Evolutionary conservation across 2,888 invertebrate genomes (phyloP).

Genomic region (Cosmopolites sordidus): DNA sequence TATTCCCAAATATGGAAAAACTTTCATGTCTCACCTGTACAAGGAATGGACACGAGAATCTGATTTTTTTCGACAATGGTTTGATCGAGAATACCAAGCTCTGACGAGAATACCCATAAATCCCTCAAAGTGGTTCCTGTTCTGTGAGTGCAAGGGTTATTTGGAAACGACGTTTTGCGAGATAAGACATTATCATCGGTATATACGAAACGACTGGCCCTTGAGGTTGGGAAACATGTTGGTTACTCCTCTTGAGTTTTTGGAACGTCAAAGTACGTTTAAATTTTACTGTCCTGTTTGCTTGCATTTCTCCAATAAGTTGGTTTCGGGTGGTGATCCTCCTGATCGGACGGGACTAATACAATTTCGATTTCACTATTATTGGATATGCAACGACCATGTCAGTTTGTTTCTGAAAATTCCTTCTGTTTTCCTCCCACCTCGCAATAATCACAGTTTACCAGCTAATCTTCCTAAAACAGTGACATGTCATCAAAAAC

Average conservation of each 20-base stretch:
- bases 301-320: slow-evolving; percentile 42
- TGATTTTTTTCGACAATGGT: slow-evolving; percentile 50
- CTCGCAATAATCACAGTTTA: slow-evolving; percentile 40
- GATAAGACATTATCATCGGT: slow-evolving; percentile 52
- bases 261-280: slow-evolving; percentile 50
- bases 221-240: slow-evolving; percentile 53
- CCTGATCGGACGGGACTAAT: slow-evolving; percentile 55
- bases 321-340: slow-evolving; percentile 48
- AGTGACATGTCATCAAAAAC: slow-evolving; percentile 30
- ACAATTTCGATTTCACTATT: slow-evolving; percentile 54
- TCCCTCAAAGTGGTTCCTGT: slow-evolving; percentile 55
- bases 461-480: slow-evolving; percentile 52
- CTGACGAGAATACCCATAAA: slow-evolving; percentile 50
- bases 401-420: slow-evolving; percentile 48
- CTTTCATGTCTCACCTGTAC: slow-evolving; percentile 49
- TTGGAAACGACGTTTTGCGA: slow-evolving; percentile 47
- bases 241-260: slow-evolving; percentile 55
- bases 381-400: slow-evolving; percentile 60
- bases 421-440: slow-evolving; percentile 49
- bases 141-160: slow-evolving; percentile 47
- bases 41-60: slow-evolving; percentile 47
- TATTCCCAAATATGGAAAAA: slow-evolving; percentile 34
- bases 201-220: slow-evolving; percentile 49
- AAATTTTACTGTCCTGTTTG: slow-evolving; percentile 60
- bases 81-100: slow-evolving; percentile 55